Conservation (phyloP, 2,113 vertebrate genomes). For the Triplophysa dalaica region DNA sequence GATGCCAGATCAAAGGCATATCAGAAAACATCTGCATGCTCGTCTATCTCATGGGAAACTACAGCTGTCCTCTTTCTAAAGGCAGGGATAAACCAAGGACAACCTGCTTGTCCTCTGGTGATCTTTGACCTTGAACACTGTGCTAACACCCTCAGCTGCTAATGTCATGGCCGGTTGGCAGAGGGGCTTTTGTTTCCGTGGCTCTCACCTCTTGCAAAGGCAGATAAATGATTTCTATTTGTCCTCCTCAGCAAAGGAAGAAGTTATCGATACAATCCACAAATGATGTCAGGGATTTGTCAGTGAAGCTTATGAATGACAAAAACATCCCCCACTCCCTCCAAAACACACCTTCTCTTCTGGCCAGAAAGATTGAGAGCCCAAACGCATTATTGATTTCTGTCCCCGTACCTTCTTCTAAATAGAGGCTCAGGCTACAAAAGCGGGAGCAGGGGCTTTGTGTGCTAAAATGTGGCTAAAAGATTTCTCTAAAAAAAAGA, state of each 20-base stretch:
- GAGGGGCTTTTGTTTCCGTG: slow-evolving; percentile 80
- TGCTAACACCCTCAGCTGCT: slow-evolving; percentile 89
- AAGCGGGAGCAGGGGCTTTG: slow-evolving; percentile 90
- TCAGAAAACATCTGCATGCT: slow-evolving; percentile 8
- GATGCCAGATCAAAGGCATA: not conserved
- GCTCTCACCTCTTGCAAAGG: slow-evolving; percentile 81
- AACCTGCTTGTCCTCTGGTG: slow-evolving; percentile 78
- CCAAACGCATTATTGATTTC: slow-evolving; percentile 96
- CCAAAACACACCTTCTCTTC: slow-evolving; percentile 75
- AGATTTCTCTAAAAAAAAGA: slow-evolving; percentile 76
- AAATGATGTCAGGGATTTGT: slow-evolving; percentile 98
- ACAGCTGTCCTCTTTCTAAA: slow-evolving; percentile 78
- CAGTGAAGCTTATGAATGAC: slow-evolving; percentile 96
- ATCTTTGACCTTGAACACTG: slow-evolving; percentile 85
- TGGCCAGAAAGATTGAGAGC: slow-evolving; percentile 91
- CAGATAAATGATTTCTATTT: slow-evolving; percentile 98
- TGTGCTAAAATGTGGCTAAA: slow-evolving; percentile 96
- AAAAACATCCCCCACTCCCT: slow-evolving; percentile 78
- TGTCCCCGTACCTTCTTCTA: slow-evolving; percentile 82
- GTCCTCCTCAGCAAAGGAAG: slow-evolving; percentile 88
- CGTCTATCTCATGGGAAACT: slow-evolving; percentile 59
- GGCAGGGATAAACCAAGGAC: slow-evolving; percentile 80
- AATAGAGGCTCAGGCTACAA: slow-evolving; percentile 92
- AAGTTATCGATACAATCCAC: slow-evolving; percentile 95
- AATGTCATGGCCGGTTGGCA: slow-evolving; percentile 80